Percentiles rank a stretch among this genome's conserved stretches.
Evolutionary conservation across 2,797 vertebrate genomes (phyloP).

Genomic region (Nannoperca obscura): DNA sequence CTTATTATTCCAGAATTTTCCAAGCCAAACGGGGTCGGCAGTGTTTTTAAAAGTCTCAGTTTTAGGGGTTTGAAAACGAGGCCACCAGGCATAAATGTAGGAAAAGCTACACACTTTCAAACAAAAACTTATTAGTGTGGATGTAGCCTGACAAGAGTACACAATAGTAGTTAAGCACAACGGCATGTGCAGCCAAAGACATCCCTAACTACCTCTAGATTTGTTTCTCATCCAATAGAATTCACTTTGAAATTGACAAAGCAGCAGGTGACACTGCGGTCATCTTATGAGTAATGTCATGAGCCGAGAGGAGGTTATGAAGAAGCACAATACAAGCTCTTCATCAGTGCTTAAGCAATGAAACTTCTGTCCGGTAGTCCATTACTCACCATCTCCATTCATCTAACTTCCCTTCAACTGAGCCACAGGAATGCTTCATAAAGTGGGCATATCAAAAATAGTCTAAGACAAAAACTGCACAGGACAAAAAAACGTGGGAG

Average conservation of each 20-base stretch:
- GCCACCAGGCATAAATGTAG: too few species aligned
- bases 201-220: background rate
- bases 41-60: too few species aligned
- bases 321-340: constrained; percentile 38
- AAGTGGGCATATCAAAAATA: constrained; percentile 52
- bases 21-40: too few species aligned
- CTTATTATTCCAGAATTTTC: too few species aligned
- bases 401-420: constrained; percentile 39
- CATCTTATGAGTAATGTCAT: constrained; percentile 46
- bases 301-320: constrained; percentile 29
- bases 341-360: constrained; percentile 36
- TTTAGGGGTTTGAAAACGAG: too few species aligned
- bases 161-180: constrained; percentile 4
- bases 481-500: constrained; percentile 25
- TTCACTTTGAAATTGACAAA: background rate
- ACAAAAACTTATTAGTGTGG: too few species aligned
- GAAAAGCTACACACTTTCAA: too few species aligned
- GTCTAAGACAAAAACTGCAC: constrained; percentile 8
- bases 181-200: background rate
- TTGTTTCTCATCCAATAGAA: background rate
- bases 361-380: constrained; percentile 41
- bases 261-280: constrained; percentile 41
- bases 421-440: constrained; percentile 62
- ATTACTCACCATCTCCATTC: constrained; percentile 56
- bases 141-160: background rate